A percentile compares a stretch with the other conserved stretches of the same genome.
phyloP scores from a whole-genome alignment of 2,888 invertebrate species.

The Ommatoiulus sabulosus region DNA sequence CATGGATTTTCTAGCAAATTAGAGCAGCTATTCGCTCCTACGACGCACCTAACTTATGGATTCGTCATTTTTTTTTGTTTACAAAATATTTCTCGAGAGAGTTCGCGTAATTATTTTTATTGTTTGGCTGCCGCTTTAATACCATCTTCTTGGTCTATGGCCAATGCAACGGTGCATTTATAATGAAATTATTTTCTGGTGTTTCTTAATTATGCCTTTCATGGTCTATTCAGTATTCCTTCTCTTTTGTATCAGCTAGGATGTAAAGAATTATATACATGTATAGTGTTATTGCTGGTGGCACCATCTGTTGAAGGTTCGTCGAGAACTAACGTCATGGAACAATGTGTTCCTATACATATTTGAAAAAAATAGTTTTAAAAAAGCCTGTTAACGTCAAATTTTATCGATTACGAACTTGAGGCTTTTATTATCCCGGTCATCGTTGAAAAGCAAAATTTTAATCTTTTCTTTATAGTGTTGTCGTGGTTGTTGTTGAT shows the following conservation, averaged over 20 bases:
- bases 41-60: background rate
- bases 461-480: no score
- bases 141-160: background rate
- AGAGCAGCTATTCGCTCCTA: background rate
- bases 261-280: background rate
- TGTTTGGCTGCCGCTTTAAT: background rate
- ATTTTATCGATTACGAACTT: no score
- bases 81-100: background rate
- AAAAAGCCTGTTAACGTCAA: no score
- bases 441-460: no score
- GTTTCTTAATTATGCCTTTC: background rate
- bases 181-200: background rate
- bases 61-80: background rate
- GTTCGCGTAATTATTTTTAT: background rate
- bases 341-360: no score
- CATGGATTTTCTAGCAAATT: background rate
- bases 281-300: no score
- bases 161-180: background rate
- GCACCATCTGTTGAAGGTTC: no score
- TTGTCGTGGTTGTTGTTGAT: no score
- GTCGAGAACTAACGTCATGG: no score
- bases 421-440: no score
- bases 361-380: no score
- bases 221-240: background rate
- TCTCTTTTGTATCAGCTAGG: no score